A percentile compares a stretch with the other conserved stretches of the same genome.
These are phyloP conservation scores for Drosophila infuscata DNA, from an alignment of 2,888 invertebrate genomes.

Conservation along the genomic window DNA sequence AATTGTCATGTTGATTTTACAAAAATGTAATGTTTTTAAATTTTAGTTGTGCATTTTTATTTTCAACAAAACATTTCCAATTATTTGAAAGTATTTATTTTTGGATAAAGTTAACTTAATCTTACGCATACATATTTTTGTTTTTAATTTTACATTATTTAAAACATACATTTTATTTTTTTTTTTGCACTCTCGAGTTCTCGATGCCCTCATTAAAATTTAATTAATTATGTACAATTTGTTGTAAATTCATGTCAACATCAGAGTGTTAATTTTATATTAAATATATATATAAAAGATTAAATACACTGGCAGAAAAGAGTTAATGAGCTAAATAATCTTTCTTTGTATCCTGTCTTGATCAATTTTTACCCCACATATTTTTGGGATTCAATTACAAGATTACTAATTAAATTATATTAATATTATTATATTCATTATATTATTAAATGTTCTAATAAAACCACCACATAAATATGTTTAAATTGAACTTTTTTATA, in stretches of 20 bases:
- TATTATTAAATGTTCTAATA: neutral
- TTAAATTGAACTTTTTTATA: accelerated
- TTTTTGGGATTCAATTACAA: too few species aligned
- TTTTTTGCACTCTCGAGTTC: too few species aligned
- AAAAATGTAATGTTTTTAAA: neutral
- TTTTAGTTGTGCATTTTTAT: neutral
- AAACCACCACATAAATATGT: neutral
- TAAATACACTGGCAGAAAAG: neutral
- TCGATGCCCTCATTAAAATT: neutral
- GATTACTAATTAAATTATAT: neutral
- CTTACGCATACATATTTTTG: neutral
- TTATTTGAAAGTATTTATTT: neutral
- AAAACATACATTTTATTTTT: neutral
- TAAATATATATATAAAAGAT: too few species aligned
- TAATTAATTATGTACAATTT: neutral
- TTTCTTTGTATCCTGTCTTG: too few species aligned
- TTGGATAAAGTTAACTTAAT: neutral
- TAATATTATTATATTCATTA: neutral
- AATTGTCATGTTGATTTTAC: neutral
- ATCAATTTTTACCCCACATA: too few species aligned
- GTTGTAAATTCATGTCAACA: too few species aligned
- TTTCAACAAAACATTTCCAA: neutral
- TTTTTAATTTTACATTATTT: neutral
- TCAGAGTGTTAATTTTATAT: too few species aligned
- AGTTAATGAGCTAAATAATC: neutral